Conservation (phyloP, 2,888 invertebrate genomes). For the Tineola bisselliella region DNA sequence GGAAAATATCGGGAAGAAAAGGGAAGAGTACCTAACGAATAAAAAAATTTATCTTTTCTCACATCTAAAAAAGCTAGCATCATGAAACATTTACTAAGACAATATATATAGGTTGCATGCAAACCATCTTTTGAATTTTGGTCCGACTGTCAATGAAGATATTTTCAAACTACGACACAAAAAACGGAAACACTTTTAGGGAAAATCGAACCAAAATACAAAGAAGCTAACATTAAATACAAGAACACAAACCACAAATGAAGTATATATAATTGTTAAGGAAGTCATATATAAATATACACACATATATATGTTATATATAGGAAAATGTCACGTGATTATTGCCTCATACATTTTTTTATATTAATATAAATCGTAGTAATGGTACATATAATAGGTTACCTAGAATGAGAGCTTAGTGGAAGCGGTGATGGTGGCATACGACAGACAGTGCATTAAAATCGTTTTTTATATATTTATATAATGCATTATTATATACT, state of each 20-base stretch:
- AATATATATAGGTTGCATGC: slow-evolving; percentile 59
- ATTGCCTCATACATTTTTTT: slow-evolving; percentile 62
- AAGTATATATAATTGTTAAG: slow-evolving; percentile 57
- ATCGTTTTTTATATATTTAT: slow-evolving; percentile 60
- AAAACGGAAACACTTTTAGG: slow-evolving; percentile 19
- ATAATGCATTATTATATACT: slow-evolving; percentile 66
- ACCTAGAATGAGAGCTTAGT: slow-evolving; percentile 70
- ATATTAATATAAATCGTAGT: slow-evolving; percentile 54
- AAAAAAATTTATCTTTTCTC: slow-evolving; percentile 20
- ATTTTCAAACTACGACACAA: neutral
- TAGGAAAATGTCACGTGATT: slow-evolving; percentile 54
- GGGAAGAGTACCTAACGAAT: neutral
- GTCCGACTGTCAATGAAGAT: slow-evolving; percentile 28
- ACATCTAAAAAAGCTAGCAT: slow-evolving; percentile 67
- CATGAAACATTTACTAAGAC: slow-evolving; percentile 53
- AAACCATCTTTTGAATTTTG: slow-evolving; percentile 60
- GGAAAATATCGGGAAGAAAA: neutral
- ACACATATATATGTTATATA: slow-evolving; percentile 42
- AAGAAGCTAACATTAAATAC: slow-evolving; percentile 64
- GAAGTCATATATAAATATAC: slow-evolving; percentile 38
- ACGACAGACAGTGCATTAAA: slow-evolving; percentile 70
- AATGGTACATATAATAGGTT: slow-evolving; percentile 45
- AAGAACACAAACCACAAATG: slow-evolving; percentile 65
- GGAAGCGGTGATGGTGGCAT: slow-evolving; percentile 70
- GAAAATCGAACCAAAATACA: slow-evolving; percentile 65